Evolutionary conservation across 2,888 invertebrate genomes (phyloP), one percentile per base, ranked within the genome.

Genomic region (Opisthograptis luteolata): DNA sequence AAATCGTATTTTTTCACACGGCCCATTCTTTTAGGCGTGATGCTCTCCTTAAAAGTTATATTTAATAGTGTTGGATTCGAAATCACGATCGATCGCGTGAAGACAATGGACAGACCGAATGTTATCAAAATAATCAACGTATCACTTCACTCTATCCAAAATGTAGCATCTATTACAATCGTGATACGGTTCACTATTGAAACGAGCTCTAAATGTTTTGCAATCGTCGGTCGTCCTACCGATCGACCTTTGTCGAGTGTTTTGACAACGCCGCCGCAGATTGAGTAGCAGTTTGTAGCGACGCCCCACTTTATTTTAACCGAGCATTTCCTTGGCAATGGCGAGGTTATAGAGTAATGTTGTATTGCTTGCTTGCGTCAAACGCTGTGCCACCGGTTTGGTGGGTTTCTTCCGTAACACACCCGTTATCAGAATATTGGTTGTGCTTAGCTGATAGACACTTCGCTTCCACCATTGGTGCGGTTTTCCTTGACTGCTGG

Each of bases 241-340:
- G 36, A 28, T 27, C 49, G 60, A 58, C 60, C 60, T 61, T 54
- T 46, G 45, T 39, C 46, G 19, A n/a, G 31, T 55, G 60, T 51
- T 57, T 53, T 45, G 53, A 44, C 46, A 32, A 39, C 27, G 35
- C 9, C 22, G 25, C 8, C 49, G 4, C 25, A 41, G 44, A 10
- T 3, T 37, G 27, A 2, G 6, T 12, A 19, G 19, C 6, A 37
- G 45, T 46, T 32, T 12, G 37, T 52, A 39, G 9, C 7, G 34
- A n/a, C 46, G 34, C 36, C 51, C 44, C 24, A 47, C 30, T 58
- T 49, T 55, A 58, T 56, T 61, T 58, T 50, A 52, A 49, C 52
- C 24, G 41, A 54, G 34, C 22, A 44, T 54, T 60, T 42, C 55
- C 55, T 60, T 60, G 60, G 55, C 60, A 60, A 32, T 60, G 58